A percentile compares a stretch with the other conserved stretches of the same genome.
These are phyloP conservation scores for Hetaerina titia DNA, from an alignment of 2,888 invertebrate genomes.

Conservation along the genomic window DNA sequence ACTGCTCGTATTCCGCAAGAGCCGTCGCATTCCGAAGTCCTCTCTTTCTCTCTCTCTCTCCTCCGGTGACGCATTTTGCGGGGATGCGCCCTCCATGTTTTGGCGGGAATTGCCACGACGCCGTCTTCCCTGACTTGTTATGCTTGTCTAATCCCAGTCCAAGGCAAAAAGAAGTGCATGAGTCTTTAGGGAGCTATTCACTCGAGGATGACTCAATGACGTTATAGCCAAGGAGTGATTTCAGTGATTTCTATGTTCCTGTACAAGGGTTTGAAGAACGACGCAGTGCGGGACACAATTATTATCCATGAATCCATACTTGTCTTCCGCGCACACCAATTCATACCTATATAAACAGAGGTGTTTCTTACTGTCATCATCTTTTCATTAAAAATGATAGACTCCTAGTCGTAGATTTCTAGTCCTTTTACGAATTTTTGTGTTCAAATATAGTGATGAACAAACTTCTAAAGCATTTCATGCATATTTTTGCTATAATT, in stretches of 20 bases:
- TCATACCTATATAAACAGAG: too few relatives aligned
- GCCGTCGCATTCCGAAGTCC: background rate
- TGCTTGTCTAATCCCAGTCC: background rate
- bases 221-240: background rate
- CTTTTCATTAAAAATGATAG: too few relatives aligned
- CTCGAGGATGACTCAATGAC: background rate
- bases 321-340: too few relatives aligned
- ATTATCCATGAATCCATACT: too few relatives aligned
- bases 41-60: background rate
- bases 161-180: background rate
- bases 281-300: too few relatives aligned
- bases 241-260: background rate
- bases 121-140: background rate
- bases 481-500: too few relatives aligned
- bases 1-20: background rate
- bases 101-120: background rate
- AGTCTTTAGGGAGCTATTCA: background rate
- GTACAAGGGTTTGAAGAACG: background rate
- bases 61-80: constrained; percentile 1
- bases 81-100: background rate
- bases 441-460: too few relatives aligned
- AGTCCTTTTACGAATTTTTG: too few relatives aligned
- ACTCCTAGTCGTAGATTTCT: too few relatives aligned
- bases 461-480: too few relatives aligned
- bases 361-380: too few relatives aligned